Evolutionary conservation across 2,113 vertebrate species (phyloP).

Genomic region (Microtus pennsylvanicus): DNA sequence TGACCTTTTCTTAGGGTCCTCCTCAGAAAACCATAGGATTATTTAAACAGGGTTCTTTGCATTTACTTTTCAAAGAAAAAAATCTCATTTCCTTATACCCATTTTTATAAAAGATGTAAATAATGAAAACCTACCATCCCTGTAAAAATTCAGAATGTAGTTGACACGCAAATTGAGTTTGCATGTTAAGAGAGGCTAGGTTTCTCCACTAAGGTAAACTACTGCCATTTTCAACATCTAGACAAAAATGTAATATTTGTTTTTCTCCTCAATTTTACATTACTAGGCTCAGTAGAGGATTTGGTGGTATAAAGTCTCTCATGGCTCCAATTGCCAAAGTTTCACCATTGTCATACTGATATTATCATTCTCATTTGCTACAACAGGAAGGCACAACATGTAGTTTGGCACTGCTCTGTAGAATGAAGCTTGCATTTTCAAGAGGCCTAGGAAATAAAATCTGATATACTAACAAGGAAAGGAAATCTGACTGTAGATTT

Average conservation of each 20-base stretch:
- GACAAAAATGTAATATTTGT: not conserved
- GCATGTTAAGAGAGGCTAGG: not conserved
- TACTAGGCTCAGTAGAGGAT: not conserved
- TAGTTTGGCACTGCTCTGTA: not conserved
- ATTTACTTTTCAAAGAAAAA: slow-evolving; percentile 22
- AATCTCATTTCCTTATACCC: not conserved
- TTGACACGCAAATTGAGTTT: not conserved
- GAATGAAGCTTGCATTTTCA: not conserved
- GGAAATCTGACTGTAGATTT: not conserved
- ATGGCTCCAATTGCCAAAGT: not conserved
- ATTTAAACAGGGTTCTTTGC: not conserved
- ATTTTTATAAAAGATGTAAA: not conserved
- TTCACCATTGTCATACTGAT: not conserved
- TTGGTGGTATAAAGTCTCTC: not conserved
- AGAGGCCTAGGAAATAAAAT: not conserved
- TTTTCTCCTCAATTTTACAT: not conserved
- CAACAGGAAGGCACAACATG: not conserved
- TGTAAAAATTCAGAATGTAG: not conserved
- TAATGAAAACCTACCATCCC: not conserved
- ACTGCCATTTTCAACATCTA: not conserved
- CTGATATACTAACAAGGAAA: not conserved
- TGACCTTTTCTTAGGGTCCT: not conserved
- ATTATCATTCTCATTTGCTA: not conserved
- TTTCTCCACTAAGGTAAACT: not conserved
- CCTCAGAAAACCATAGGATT: not conserved